Evolutionary conservation across 2,888 invertebrate genomes (phyloP).

Genomic region (Eilema depressum): DNA sequence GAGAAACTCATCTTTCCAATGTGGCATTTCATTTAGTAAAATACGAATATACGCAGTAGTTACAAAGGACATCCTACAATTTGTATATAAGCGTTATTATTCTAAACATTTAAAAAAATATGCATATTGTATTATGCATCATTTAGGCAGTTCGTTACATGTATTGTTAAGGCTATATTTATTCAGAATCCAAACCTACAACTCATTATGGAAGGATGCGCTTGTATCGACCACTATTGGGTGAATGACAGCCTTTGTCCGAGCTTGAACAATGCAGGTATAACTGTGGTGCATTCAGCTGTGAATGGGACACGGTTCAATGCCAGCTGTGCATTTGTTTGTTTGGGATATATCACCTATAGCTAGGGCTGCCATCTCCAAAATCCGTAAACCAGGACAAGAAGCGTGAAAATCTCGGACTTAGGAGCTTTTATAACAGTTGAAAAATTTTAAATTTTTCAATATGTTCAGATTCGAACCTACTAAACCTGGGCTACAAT

Average conservation of each 20-base stretch:
- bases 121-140: constrained; percentile 30
- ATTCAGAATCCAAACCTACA: constrained; percentile 34
- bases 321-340: constrained; percentile 8
- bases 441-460: too few species aligned
- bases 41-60: constrained; percentile 23
- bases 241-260: background rate
- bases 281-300: background rate
- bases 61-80: constrained; percentile 31
- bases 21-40: constrained; percentile 24
- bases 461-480: too few species aligned
- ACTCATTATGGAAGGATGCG: constrained; percentile 10
- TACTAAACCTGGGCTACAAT: too few species aligned
- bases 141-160: constrained; percentile 34
- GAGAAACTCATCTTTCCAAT: constrained; percentile 5
- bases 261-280: background rate
- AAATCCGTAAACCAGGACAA: too few species aligned
- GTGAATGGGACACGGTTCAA: background rate
- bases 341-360: background rate
- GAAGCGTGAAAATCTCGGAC: too few species aligned
- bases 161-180: constrained; percentile 32
- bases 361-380: too few species aligned
- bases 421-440: too few species aligned
- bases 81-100: constrained; percentile 29
- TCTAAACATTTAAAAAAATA: constrained; percentile 34
- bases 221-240: background rate